phyloP scores from a whole-genome alignment of 2,888 invertebrate species.

The Dilophus febrilis region DNA sequence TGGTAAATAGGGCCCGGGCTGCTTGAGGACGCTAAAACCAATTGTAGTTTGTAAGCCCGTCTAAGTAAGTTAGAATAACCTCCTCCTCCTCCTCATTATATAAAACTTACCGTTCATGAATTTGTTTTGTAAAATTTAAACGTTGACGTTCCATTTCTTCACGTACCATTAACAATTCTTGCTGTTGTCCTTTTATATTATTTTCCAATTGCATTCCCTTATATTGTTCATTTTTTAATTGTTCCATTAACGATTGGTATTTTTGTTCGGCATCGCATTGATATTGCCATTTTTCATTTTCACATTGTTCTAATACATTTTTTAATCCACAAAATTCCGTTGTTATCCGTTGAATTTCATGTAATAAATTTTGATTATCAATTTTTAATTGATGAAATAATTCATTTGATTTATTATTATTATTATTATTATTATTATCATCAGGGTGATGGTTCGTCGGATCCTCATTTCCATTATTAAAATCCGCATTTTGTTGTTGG shows the following conservation, averaged over 20 bases:
- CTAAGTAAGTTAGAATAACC: no score
- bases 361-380: slow-evolving; percentile 15
- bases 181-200: slow-evolving; percentile 23
- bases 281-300: slow-evolving; percentile 3
- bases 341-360: slow-evolving; percentile 17
- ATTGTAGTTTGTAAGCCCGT: no score
- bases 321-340: slow-evolving; percentile 14
- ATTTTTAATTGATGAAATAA: no score
- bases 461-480: neutral
- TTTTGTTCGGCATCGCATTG: slow-evolving; percentile 2
- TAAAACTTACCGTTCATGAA: slow-evolving; percentile 17
- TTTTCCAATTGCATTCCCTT: slow-evolving; percentile 28
- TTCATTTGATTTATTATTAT: slow-evolving; percentile 35
- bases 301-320: slow-evolving; percentile 6
- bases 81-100: no score
- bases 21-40: no score
- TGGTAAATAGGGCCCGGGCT: no score
- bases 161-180: slow-evolving; percentile 27
- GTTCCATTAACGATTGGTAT: slow-evolving; percentile 9
- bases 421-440: slow-evolving; percentile 36
- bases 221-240: slow-evolving; percentile 31
- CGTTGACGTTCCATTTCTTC: slow-evolving; percentile 26
- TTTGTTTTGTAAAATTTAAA: slow-evolving; percentile 16
- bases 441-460: neutral
- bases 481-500: no score